Base-by-base conservation (phyloP, 2,888 invertebrate species). In the Pasiphila rectangulata region DNA sequence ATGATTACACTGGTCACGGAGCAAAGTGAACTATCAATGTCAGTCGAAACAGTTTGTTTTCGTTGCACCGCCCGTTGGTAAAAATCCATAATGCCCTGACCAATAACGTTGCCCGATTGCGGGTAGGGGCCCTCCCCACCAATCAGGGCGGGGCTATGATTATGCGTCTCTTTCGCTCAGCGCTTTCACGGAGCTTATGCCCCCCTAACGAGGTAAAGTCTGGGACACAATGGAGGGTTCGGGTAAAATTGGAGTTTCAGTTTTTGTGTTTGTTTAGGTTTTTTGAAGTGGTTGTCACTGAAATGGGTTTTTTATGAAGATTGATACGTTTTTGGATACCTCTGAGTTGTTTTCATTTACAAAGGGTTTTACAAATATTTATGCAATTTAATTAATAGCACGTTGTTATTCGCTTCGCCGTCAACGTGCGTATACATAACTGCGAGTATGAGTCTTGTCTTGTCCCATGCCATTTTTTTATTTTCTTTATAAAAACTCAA, bases 61-160 rank as follows among this genome's bases (percentile, higher is more conserved):
- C 69, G 66, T 64, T 66, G 49, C 59, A 56, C 61, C 57, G 73
- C 72, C 72, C 76, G 61, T 56, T 54, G 75, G 76, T 79, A 81
- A 85, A 85, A 87, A 85, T 86, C 86, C 72, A 85, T 85, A 87
- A 85, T 77, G 70, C 67, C 63, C 59, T 70, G 62, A 61, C 87
- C 87, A 85, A 86, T 87, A 77, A 83, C 78, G 74, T 54, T 61
- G 67, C 57, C 62, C 57, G 67, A 67, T 68, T 65, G 25, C 19
- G 36, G 21, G 36, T 21, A 13, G 36, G 36, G 37, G 16, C 64
- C 63, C 72, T 72, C 83, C 86, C 84, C 82, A 71, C 83, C 77
- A 70, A 70, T 72, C 61, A 73, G 78, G 85, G 86, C 85, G 85
- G 75, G 74, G 83, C 75, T 55, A 60, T 56, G 57, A 76, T 78